These are phyloP conservation scores for Phrynocephalus guinanensis DNA, from an alignment of 2,797 vertebrate species.

Conservation along the genomic window DNA sequence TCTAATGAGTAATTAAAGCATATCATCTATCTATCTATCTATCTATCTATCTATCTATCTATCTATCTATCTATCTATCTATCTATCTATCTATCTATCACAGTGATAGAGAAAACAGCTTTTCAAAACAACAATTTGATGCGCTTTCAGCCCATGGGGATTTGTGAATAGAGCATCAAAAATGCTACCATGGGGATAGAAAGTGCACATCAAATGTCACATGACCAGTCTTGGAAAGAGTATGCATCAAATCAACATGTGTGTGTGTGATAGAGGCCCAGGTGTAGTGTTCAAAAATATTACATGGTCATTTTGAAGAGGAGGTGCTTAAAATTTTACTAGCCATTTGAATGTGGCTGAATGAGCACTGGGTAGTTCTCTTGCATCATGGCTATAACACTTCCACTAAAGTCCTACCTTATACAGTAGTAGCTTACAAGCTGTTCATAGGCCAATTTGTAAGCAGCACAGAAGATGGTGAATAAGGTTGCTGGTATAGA, in stretches of 20 bases:
- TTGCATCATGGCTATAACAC: not conserved
- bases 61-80: too few species aligned
- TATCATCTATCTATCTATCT: too few species aligned
- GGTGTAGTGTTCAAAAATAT: not conserved
- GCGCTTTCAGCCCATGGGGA: too few species aligned
- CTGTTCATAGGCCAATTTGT: not conserved
- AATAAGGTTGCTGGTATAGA: not conserved
- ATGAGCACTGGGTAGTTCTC: not conserved
- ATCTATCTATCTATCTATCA: too few species aligned
- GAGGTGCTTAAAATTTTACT: not conserved
- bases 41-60: too few species aligned
- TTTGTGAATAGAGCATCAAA: too few species aligned
- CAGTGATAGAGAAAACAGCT: not conserved
- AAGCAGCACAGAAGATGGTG: too few species aligned
- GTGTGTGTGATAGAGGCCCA: not conserved
- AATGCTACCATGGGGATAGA: too few species aligned
- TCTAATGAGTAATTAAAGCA: too few species aligned
- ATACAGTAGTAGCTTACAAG: not conserved
- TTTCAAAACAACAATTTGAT: too few species aligned
- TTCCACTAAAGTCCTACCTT: not conserved
- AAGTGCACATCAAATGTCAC: too few species aligned
- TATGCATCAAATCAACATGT: conserved; percentile 11
- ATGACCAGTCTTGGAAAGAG: not conserved
- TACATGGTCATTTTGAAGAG: not conserved
- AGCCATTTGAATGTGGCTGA: conserved; percentile 3